Evolutionary conservation across 2,888 invertebrate genomes (phyloP), one percentile per base, ranked within the genome.

Genomic region (Dascillus cervinus): DNA sequence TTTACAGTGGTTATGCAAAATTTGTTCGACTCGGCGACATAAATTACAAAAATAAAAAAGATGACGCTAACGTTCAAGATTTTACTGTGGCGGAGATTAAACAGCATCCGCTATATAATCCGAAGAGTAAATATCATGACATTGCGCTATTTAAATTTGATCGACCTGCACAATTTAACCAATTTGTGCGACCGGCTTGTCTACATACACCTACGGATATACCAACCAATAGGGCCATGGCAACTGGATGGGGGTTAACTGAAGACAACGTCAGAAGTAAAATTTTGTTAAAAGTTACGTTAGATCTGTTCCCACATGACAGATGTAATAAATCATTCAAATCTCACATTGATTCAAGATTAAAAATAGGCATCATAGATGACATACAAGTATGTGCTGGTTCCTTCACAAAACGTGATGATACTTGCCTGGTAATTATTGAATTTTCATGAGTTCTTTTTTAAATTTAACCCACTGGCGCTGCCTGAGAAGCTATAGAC

Each of bases 141-240:
- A 66, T 71, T 20, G 71, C 66, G 2, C 52, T 71, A 2, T 25
- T 71, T 2, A 51, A 55, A 36, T 41, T 70, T 14, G 55, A 60
- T 11, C 38, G 41, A 3, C 33, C 32, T 3, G 65, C 65, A 0
- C 14, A 17, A 3, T 65, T 67, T 35, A 44, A 60, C 24, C 35
- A 39, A 11, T 51, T 45, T 26, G 50, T 62, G n/a, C 47, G 65
- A 37, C 70, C 70, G 0, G 65, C 66, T 3, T 70, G 70, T 49
- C 48, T 70, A 10, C 41, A 51, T 12, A 36, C 46, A 1, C 32
- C 32, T 3, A 19, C 23, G 1, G 5, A 28, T 1, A 27, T 43
- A 3, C 31, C 43, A 4, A 26, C 20, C 14, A 14, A 21, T 4
- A 21, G 3, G 49, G 56, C 55, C 1, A 43, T 60, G 2, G 63